Evolutionary conservation across 2,888 invertebrate species (phyloP).

Genomic region (Nemoura dubitans): DNA sequence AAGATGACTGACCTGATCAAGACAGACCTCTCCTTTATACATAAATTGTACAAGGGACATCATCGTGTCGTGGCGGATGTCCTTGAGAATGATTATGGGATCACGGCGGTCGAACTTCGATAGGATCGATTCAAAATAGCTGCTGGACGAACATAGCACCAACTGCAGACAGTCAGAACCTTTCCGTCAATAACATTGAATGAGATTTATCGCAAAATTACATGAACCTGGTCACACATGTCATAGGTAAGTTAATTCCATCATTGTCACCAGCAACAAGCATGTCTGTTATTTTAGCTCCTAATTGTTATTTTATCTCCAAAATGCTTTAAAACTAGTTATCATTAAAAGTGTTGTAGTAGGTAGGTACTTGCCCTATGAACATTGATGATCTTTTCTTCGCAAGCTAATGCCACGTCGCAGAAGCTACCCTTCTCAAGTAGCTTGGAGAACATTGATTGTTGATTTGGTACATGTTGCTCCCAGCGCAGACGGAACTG

Average conservation of each 20-base stretch:
- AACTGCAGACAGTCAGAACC: constrained; percentile 33
- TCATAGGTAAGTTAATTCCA: no score
- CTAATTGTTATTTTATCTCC: no score
- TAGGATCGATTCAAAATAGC: constrained; percentile 43
- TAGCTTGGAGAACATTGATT: constrained; percentile 42
- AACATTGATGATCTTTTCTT: constrained; percentile 42
- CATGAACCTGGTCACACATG: neutral
- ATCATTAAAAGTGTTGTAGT: no score
- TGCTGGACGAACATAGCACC: constrained; percentile 42
- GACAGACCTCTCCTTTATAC: constrained; percentile 45
- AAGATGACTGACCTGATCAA: constrained; percentile 39
- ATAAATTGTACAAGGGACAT: constrained; percentile 43
- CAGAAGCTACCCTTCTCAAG: constrained; percentile 41
- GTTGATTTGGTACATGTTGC: constrained; percentile 44
- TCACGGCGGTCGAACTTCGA: constrained; percentile 32
- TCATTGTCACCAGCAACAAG: no score
- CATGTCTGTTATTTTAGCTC: no score
- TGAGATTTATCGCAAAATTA: neutral
- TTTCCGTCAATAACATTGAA: neutral
- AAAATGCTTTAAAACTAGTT: no score
- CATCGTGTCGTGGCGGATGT: constrained; percentile 42
- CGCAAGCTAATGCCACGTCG: constrained; percentile 44
- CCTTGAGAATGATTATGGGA: constrained; percentile 44
- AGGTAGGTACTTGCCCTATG: constrained; percentile 36
- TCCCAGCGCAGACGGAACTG: constrained; percentile 45